phyloP scores from a whole-genome alignment of 2,888 invertebrate genomes.

The Chymomyza amoena region DNA sequence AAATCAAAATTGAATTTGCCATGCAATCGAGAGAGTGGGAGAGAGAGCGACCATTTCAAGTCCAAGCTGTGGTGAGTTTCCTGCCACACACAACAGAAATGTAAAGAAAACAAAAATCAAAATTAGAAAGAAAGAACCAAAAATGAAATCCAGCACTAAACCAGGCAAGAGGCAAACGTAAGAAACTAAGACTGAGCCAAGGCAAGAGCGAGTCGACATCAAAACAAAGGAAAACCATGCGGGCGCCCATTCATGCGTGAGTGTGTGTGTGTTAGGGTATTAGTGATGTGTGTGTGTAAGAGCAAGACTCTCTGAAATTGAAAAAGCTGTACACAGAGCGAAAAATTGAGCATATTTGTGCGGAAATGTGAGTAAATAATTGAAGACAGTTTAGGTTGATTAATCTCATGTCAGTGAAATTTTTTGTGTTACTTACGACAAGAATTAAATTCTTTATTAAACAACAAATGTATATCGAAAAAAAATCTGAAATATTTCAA shows the following conservation, averaged over 20 bases:
- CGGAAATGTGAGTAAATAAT: too few species aligned
- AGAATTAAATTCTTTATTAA: too few species aligned
- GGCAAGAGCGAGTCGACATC: slow-evolving; percentile 56
- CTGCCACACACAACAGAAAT: slow-evolving; percentile 11
- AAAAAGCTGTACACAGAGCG: slow-evolving; percentile 1
- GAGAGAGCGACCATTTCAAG: slow-evolving; percentile 10
- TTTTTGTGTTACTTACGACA: too few species aligned
- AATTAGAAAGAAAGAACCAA: background rate
- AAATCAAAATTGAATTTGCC: slow-evolving; percentile 68
- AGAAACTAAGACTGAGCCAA: slow-evolving; percentile 14
- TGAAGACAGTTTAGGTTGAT: too few species aligned
- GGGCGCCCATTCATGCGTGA: slow-evolving; percentile 15
- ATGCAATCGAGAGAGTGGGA: slow-evolving; percentile 34
- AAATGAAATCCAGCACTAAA: background rate
- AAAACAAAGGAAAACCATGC: slow-evolving; percentile 62
- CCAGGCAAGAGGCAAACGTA: slow-evolving; percentile 16
- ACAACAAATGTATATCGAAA: too few species aligned
- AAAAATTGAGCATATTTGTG: background rate
- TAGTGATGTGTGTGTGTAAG: slow-evolving; percentile 16
- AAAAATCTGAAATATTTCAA: too few species aligned
- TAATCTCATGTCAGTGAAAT: too few species aligned
- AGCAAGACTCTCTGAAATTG: slow-evolving; percentile 46
- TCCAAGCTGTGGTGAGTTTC: slow-evolving; percentile 59
- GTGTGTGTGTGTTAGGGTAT: slow-evolving; percentile 17
- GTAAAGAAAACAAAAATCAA: slow-evolving; percentile 6